phyloP scores from a whole-genome alignment of 92 coral and sea anemone species.

The Anthopleura xanthogrammica region DNA sequence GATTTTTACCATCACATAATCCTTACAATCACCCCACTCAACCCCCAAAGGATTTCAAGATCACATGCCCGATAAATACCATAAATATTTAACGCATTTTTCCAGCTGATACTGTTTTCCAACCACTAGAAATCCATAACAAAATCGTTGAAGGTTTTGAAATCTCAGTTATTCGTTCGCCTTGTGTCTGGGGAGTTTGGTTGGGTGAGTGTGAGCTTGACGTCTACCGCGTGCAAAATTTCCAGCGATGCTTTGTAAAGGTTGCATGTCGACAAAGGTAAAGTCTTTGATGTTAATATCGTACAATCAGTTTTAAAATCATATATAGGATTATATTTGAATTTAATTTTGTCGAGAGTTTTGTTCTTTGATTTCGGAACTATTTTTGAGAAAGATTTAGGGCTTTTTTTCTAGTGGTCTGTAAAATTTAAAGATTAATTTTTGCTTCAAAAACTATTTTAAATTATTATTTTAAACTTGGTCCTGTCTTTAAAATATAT shows the following conservation, averaged over 20 bases:
- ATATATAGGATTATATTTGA: no score
- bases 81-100: conserved; percentile 23
- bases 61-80: neutral
- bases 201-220: neutral
- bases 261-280: conserved; percentile 18
- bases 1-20: no score
- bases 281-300: neutral
- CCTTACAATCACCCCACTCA: no score
- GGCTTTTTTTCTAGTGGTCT: no score
- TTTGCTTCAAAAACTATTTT: neutral
- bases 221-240: neutral
- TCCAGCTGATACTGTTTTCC: conserved; percentile 3
- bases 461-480: neutral
- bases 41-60: neutral
- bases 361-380: no score
- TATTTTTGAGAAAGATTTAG: no score
- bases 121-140: conserved; percentile 14
- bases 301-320: neutral
- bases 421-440: no score
- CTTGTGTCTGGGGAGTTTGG: neutral
- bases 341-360: no score
- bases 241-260: conserved; percentile 17
- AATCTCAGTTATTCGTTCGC: neutral
- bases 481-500: neutral
- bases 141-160: conserved; percentile 11